These are phyloP conservation scores for Metellina segmentata DNA, from an alignment of 2,888 invertebrate species.

Conservation along the genomic window DNA sequence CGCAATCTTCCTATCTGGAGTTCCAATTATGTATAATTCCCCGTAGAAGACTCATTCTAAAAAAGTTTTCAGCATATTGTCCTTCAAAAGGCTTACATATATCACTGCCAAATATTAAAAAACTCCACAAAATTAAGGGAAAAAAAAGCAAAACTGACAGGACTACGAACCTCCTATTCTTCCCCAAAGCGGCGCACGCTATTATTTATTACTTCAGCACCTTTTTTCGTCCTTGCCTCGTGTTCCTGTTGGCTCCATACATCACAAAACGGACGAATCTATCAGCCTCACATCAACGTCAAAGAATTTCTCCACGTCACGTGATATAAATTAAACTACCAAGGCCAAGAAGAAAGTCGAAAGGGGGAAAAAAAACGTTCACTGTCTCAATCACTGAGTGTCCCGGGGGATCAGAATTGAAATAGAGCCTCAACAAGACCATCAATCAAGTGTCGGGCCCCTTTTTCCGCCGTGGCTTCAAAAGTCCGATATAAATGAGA, in stretches of 20 bases:
- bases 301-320: constrained; percentile 10
- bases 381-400: constrained; percentile 51
- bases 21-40: no score
- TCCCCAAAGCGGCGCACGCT: no score
- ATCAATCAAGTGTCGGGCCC: constrained; percentile 53
- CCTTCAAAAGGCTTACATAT: no score
- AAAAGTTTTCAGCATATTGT: no score
- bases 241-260: constrained; percentile 3
- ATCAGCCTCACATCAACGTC: constrained; percentile 49
- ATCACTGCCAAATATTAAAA: no score
- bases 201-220: no score
- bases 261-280: constrained; percentile 30
- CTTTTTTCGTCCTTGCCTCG: neutral
- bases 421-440: constrained; percentile 49
- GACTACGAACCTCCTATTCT: no score
- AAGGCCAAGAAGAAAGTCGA: neutral
- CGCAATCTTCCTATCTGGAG: no score
- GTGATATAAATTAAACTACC: constrained; percentile 62
- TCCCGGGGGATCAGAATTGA: constrained; percentile 54
- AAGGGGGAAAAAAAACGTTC: constrained; percentile 9
- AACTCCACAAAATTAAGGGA: no score
- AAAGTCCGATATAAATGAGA: constrained; percentile 61
- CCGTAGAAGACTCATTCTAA: no score
- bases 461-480: constrained; percentile 1
- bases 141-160: no score